Evolutionary conservation across 2,888 invertebrate genomes (phyloP).

Genomic region (Apoda limacodes): DNA sequence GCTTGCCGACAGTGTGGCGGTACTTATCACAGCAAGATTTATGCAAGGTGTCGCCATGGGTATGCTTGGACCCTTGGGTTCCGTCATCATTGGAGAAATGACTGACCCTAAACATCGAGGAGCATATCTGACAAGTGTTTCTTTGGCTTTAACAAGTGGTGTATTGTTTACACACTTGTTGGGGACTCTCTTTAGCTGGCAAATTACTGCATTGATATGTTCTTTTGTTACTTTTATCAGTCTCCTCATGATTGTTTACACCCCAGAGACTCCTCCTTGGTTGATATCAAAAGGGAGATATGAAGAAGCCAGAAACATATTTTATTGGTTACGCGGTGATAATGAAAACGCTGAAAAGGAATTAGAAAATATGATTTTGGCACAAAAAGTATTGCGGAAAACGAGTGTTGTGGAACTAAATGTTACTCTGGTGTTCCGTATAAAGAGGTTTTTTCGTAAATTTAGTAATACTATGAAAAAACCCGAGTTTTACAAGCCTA

Average conservation of each 20-base stretch:
- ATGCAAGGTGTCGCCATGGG: slow-evolving; percentile 68
- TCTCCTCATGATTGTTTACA: slow-evolving; percentile 60
- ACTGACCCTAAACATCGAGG: slow-evolving; percentile 73
- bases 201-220: slow-evolving; percentile 64
- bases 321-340: slow-evolving; percentile 68
- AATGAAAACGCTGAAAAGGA: slow-evolving; percentile 50
- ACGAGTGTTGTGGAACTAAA: slow-evolving; percentile 30
- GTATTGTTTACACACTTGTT: slow-evolving; percentile 72
- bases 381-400: slow-evolving; percentile 26
- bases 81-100: slow-evolving; percentile 71
- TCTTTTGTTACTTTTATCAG: slow-evolving; percentile 60
- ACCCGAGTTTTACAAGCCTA: slow-evolving; percentile 71
- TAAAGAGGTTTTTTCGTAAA: neutral
- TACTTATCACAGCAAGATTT: slow-evolving; percentile 55
- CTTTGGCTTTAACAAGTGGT: slow-evolving; percentile 71
- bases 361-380: slow-evolving; percentile 54
- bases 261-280: slow-evolving; percentile 78
- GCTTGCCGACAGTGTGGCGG: slow-evolving; percentile 48
- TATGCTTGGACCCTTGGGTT: slow-evolving; percentile 62
- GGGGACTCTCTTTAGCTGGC: slow-evolving; percentile 72
- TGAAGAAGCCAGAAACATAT: slow-evolving; percentile 67
- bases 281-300: slow-evolving; percentile 68
- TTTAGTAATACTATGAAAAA: slow-evolving; percentile 26
- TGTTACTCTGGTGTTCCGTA: neutral
- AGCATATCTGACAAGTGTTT: slow-evolving; percentile 70